These are phyloP conservation scores for Mirounga angustirostris DNA, from an alignment of 2,113 vertebrate species.

Conservation along the genomic window DNA sequence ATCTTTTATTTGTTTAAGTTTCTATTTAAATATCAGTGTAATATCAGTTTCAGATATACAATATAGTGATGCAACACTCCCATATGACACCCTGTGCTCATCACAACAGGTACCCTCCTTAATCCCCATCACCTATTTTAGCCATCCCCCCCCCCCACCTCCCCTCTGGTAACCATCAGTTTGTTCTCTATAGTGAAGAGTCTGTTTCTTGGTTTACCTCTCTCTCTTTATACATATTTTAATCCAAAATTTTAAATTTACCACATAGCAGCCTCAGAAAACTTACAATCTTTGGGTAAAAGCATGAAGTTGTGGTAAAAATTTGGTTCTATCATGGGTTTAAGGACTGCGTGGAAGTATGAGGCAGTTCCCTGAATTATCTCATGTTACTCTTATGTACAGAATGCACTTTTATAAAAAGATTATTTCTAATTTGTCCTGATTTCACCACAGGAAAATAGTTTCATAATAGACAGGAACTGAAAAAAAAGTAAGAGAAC, in stretches of 20 bases:
- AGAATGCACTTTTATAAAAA: neutral
- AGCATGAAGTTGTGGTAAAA: neutral
- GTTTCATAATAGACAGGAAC: neutral
- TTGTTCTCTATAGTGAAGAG: neutral
- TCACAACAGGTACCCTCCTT: neutral
- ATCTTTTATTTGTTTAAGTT: neutral
- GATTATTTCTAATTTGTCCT: neutral
- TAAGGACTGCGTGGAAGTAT: neutral
- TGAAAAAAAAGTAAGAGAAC: neutral
- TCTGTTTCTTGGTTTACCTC: neutral
- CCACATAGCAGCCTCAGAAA: neutral
- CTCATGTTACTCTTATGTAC: neutral
- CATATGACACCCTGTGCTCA: neutral
- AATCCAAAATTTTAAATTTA: constrained; percentile 6
- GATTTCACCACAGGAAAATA: neutral
- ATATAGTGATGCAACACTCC: neutral
- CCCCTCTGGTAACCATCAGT: neutral
- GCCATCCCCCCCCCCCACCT: neutral
- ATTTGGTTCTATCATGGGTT: neutral
- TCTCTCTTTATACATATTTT: neutral
- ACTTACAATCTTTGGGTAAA: neutral
- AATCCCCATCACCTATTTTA: neutral
- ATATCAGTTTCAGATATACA: neutral
- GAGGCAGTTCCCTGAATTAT: neutral
- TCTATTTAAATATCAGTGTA: neutral